These are phyloP conservation scores for Urocolius indicus DNA, from an alignment of 2,113 vertebrate genomes.

Conservation along the genomic window DNA sequence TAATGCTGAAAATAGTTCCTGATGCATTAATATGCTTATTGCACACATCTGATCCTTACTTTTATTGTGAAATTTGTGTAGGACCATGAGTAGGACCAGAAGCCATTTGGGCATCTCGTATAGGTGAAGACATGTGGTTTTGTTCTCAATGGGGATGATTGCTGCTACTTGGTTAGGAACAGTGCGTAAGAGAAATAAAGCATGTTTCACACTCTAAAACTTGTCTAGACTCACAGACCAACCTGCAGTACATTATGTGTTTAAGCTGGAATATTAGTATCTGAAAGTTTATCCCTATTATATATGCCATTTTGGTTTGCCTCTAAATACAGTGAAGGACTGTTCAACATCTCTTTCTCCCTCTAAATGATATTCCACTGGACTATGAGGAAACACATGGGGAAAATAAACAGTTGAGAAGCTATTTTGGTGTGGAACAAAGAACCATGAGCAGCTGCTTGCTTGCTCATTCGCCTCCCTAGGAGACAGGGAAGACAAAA, in stretches of 20 bases:
- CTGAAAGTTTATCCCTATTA: neutral
- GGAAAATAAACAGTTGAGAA: neutral
- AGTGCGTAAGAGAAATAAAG: neutral
- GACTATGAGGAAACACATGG: accelerated
- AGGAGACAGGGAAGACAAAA: no score
- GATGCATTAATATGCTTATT: neutral
- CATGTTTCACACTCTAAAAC: neutral
- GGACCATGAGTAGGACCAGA: neutral
- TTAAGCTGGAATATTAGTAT: neutral
- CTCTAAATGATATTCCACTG: neutral
- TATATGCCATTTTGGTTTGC: neutral
- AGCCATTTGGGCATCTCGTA: neutral
- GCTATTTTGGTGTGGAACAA: neutral
- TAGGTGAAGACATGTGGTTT: neutral
- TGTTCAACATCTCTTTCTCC: neutral
- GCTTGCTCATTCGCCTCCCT: no score
- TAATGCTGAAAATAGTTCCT: neutral
- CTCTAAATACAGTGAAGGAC: neutral
- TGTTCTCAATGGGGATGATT: neutral
- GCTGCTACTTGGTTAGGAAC: neutral
- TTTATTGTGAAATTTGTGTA: neutral
- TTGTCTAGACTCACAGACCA: neutral
- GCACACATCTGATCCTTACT: neutral
- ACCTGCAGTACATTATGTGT: accelerated
- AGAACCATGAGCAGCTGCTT: no score